Conservation (phyloP, 2,797 vertebrate genomes). For the Muraenolepis orangiensis region DNA sequence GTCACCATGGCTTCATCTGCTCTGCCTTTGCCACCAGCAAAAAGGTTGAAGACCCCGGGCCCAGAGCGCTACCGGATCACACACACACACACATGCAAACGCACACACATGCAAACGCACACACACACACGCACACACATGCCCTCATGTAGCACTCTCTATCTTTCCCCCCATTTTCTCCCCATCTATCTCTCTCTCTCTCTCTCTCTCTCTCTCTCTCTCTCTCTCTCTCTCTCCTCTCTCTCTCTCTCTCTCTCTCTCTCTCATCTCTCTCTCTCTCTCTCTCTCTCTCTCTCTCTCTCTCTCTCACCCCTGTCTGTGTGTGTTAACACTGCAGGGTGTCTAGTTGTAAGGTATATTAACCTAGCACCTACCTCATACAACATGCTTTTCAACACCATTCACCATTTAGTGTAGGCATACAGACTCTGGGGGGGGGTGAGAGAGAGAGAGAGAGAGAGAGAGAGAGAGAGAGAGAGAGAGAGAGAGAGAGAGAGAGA, state of each 20-base stretch:
- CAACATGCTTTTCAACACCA: too few species aligned
- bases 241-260: background rate
- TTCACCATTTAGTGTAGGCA: too few species aligned
- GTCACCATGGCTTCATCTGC: conserved; percentile 70
- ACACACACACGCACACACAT: background rate
- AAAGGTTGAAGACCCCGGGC: conserved; percentile 67
- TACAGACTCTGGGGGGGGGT: too few species aligned
- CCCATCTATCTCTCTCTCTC: background rate
- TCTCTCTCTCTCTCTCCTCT: background rate
- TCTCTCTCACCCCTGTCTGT: background rate
- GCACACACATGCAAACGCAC: conserved; percentile 9
- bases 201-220: background rate
- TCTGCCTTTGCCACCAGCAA: conserved; percentile 71
- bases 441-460: too few species aligned
- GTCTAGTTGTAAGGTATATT: too few species aligned
- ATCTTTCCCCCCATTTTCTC: too few species aligned
- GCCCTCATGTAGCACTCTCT: background rate
- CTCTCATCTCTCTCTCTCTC: background rate
- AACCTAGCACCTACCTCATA: too few species aligned
- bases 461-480: too few species aligned
- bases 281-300: background rate
- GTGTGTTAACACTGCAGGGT: background rate
- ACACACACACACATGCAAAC: conserved; percentile 4
- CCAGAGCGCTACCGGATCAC: conserved; percentile 40
- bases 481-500: too few species aligned